Conservation (phyloP, 2,888 invertebrate genomes). For the Rhopalosiphum nymphaeae region DNA sequence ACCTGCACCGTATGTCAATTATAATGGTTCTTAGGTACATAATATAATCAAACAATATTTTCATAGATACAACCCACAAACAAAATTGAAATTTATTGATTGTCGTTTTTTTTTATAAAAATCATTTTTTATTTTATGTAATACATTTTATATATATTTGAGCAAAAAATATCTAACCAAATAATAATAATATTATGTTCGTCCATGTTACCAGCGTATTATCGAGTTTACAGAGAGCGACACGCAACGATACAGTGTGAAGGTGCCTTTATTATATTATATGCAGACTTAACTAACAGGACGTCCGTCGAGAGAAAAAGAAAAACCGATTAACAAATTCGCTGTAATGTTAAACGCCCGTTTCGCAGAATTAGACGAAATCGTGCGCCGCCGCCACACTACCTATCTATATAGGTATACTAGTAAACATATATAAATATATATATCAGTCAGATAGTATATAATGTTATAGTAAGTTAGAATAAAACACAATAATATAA, state of each 20-base stretch:
- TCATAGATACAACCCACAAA: too few relatives aligned
- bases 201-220: neutral
- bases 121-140: too few relatives aligned
- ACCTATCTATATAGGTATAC: too few relatives aligned
- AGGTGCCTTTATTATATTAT: neutral
- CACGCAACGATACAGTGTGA: neutral
- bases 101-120: too few relatives aligned
- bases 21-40: too few relatives aligned
- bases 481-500: conserved; percentile 7
- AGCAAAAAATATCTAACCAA: neutral
- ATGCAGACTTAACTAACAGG: neutral
- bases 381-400: neutral
- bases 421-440: too few relatives aligned
- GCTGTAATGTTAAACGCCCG: neutral
- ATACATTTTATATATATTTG: neutral
- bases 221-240: neutral
- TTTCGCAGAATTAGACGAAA: neutral
- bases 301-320: neutral
- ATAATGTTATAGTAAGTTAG: neutral
- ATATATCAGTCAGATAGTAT: neutral
- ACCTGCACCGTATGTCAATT: neutral
- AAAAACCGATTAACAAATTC: neutral
- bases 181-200: neutral
- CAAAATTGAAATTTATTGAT: too few relatives aligned
- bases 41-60: too few relatives aligned